Evolutionary conservation across 2,113 vertebrate species (phyloP), one percentile per base, ranked within the genome.

Genomic region (Myrmophylax atrothorax): DNA sequence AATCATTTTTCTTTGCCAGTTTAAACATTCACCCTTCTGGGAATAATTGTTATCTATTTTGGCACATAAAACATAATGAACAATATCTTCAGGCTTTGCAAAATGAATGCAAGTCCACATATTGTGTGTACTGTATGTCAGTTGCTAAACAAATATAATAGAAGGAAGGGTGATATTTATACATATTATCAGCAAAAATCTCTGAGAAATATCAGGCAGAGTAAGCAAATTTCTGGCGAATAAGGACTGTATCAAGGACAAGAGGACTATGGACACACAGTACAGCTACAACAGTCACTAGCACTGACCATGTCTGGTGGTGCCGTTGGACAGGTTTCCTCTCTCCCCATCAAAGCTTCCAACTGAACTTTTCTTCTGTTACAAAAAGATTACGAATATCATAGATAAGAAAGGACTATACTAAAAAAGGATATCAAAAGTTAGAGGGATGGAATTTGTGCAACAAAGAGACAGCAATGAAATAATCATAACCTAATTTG

Each of bases 1-100:
- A 94, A 50, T 95, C 88, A 93, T 90, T 94, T 93, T 93, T 73
- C 78, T 80, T 73, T 93, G 40, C 55, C 63, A 91, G 46, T 84
- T 93, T 95, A 95, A 95, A 76, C 85, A 70, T 14, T n/a, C 72
- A 62, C 33, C 86, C 90, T 96, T 94, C 69, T 95, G 84, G 75
- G 92, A 91, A 91, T 81, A 89, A 44, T 72, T 87, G 90, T 93
- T 60, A 84, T 96, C 59, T 60, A 44, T 87, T 96, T 76, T 82
- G 83, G 42, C 69, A 89, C 59, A 63, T 62, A 35, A 93, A 96
- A 86, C 73, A 69, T 92, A 92, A 95, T 89, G 92, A 95, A 91
- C 90, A 92, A 72, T 91, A 84, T 87, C 85, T 88, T 81, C 76
- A 93, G 92, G 64, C 66, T 89, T 93, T 96, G 60, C 25, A 64